A percentile compares a stretch with the other conserved stretches of the same genome.
Conservation (phyloP, 2,113 vertebrate species). For the Dissostichus mawsoni region DNA sequence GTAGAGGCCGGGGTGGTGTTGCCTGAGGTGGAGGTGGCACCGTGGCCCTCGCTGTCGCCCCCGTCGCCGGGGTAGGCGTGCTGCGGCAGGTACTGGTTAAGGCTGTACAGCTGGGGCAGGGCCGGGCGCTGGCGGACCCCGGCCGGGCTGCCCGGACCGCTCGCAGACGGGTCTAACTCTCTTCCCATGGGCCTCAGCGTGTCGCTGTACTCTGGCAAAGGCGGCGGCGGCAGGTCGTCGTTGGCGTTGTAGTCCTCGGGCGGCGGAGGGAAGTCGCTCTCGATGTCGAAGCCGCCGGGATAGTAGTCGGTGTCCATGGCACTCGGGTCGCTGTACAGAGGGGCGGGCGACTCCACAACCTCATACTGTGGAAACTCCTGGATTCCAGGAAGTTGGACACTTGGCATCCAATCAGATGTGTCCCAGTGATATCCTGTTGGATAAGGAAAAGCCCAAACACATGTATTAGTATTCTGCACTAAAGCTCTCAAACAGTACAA, state of each 20-base stretch:
- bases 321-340: slow-evolving; percentile 91
- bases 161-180: slow-evolving; percentile 82
- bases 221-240: slow-evolving; percentile 93
- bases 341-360: slow-evolving; percentile 90
- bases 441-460: neutral
- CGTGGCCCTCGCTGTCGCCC: slow-evolving; percentile 84
- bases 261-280: slow-evolving; percentile 96
- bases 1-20: slow-evolving; percentile 71
- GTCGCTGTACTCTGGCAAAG: slow-evolving; percentile 89
- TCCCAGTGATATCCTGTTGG: slow-evolving; percentile 97
- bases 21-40: slow-evolving; percentile 67
- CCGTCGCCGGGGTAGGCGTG: slow-evolving; percentile 90
- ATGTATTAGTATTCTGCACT: neutral
- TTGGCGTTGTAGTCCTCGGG: slow-evolving; percentile 92
- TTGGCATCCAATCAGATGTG: slow-evolving; percentile 99
- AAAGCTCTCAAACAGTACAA: neutral
- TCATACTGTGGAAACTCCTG: slow-evolving; percentile 98
- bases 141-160: slow-evolving; percentile 81
- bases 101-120: slow-evolving; percentile 90
- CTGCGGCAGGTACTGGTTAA: slow-evolving; percentile 93
- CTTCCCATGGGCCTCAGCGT: slow-evolving; percentile 88
- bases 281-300: slow-evolving; percentile 96
- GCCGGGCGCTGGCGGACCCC: slow-evolving; percentile 86
- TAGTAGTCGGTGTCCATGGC: slow-evolving; percentile 98
- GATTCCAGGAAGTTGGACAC: slow-evolving; percentile 96